phyloP scores from a whole-genome alignment of 2,113 vertebrate species.

The Smithornis capensis region DNA sequence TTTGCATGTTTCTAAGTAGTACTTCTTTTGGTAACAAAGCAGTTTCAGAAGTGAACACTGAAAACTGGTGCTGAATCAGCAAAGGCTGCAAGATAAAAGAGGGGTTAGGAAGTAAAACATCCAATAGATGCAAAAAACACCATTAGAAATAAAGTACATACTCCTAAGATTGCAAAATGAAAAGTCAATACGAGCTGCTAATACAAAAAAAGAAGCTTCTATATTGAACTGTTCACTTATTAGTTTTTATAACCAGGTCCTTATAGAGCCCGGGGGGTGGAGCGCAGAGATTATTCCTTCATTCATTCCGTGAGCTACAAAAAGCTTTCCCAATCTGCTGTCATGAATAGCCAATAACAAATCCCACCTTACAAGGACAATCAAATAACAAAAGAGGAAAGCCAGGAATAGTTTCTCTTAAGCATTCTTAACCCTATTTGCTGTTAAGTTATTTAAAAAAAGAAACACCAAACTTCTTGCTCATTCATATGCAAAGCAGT shows the following conservation, averaged over 20 bases:
- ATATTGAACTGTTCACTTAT: conserved; percentile 3
- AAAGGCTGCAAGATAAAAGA: conserved; percentile 61
- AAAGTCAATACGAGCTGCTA: not conserved
- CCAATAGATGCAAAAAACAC: conserved; percentile 26
- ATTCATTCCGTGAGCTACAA: conserved; percentile 12
- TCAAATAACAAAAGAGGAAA: conserved; percentile 53
- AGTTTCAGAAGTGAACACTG: conserved; percentile 57
- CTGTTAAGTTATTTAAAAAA: not conserved
- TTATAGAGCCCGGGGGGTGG: not conserved
- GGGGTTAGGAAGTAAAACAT: conserved; percentile 29
- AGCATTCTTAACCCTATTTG: not conserved
- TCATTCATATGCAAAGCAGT: not conserved
- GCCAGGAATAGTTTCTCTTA: conserved; percentile 16
- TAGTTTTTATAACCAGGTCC: not conserved
- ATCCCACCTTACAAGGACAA: not conserved
- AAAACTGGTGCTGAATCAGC: conserved; percentile 51
- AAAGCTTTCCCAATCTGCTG: not conserved
- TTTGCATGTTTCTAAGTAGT: conserved; percentile 54
- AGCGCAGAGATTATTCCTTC: not conserved
- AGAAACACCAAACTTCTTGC: not conserved
- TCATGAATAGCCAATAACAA: not conserved
- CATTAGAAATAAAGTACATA: conserved; percentile 36
- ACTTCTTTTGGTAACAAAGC: conserved; percentile 48
- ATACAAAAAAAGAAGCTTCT: not conserved
- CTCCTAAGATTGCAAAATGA: conserved; percentile 14